A percentile compares a stretch with the other conserved stretches of the same genome.
These are phyloP conservation scores for Electrona antarctica DNA, from an alignment of 2,113 vertebrate species.

Conservation along the genomic window DNA sequence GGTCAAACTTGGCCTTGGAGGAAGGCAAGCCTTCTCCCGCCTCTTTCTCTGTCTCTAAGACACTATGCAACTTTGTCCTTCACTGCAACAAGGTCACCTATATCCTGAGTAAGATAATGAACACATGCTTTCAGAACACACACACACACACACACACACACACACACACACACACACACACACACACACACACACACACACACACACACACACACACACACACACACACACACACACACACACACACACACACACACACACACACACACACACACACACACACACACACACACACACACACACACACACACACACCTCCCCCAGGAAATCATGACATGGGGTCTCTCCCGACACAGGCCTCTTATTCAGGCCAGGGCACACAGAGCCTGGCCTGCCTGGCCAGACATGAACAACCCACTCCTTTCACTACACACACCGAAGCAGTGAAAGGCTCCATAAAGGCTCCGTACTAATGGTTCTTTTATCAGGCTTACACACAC, in stretches of 20 bases:
- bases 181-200: conserved; percentile 5
- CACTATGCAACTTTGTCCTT: conserved; percentile 17
- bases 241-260: background rate
- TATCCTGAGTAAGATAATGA: conserved; percentile 34
- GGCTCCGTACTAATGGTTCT: conserved; percentile 45
- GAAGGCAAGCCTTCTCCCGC: conserved; percentile 19
- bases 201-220: background rate
- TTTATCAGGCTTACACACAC: conserved; percentile 51
- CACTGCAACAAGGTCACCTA: conserved; percentile 41
- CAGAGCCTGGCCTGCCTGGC: conserved; percentile 17
- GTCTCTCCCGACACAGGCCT: conserved; percentile 52
- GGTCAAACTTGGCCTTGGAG: conserved; percentile 20
- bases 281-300: conserved; percentile 8
- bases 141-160: background rate
- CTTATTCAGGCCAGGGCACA: conserved; percentile 49
- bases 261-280: conserved; percentile 9
- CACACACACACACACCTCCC: conserved; percentile 40
- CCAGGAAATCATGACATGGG: conserved; percentile 63
- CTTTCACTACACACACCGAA: conserved; percentile 45
- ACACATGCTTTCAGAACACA: background rate
- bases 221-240: conserved; percentile 7
- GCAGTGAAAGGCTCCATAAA: conserved; percentile 68
- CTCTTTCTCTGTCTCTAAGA: conserved; percentile 29
- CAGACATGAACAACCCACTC: conserved; percentile 52
- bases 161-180: conserved; percentile 12